Evolutionary conservation across 2,888 invertebrate genomes (phyloP).

Genomic region (Drosophila paranaensis): DNA sequence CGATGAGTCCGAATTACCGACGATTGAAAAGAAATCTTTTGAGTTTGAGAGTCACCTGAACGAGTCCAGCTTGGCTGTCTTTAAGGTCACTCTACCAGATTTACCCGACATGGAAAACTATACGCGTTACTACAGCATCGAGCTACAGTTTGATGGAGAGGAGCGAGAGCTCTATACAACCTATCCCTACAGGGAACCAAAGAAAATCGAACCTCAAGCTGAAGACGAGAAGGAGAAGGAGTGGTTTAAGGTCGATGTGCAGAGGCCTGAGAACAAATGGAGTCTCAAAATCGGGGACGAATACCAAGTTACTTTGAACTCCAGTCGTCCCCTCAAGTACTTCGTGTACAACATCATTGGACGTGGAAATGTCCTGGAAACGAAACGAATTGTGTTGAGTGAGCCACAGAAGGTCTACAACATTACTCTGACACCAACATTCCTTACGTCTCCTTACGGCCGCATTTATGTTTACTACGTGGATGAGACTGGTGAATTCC

Average conservation of each 20-base stretch:
- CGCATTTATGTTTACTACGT: constrained; percentile 93
- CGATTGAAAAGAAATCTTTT: constrained; percentile 84
- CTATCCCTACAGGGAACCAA: constrained; percentile 73
- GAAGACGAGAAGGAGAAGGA: constrained; percentile 64
- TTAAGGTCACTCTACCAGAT: constrained; percentile 88
- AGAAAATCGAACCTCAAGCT: constrained; percentile 50
- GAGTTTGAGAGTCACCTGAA: constrained; percentile 85
- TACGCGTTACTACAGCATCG: constrained; percentile 62
- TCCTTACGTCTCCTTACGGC: constrained; percentile 92
- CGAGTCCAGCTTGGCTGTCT: constrained; percentile 87
- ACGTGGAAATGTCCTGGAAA: constrained; percentile 92
- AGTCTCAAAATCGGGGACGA: constrained; percentile 88
- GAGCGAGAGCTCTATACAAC: constrained; percentile 63
- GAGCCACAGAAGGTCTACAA: constrained; percentile 85
- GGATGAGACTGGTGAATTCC: constrained; percentile 89
- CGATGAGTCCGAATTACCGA: constrained; percentile 47
- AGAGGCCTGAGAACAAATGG: constrained; percentile 54
- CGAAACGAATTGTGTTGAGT: constrained; percentile 88
- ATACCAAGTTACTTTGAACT: constrained; percentile 90
- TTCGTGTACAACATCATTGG: constrained; percentile 92
- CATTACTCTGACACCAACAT: constrained; percentile 89
- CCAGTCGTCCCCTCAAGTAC: constrained; percentile 90
- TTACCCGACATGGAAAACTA: constrained; percentile 68
- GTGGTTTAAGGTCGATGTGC: constrained; percentile 59
- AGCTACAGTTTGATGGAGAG: constrained; percentile 71